Conservation (phyloP, 2,797 vertebrate genomes). For the Eidolon dupreanum region DNA sequence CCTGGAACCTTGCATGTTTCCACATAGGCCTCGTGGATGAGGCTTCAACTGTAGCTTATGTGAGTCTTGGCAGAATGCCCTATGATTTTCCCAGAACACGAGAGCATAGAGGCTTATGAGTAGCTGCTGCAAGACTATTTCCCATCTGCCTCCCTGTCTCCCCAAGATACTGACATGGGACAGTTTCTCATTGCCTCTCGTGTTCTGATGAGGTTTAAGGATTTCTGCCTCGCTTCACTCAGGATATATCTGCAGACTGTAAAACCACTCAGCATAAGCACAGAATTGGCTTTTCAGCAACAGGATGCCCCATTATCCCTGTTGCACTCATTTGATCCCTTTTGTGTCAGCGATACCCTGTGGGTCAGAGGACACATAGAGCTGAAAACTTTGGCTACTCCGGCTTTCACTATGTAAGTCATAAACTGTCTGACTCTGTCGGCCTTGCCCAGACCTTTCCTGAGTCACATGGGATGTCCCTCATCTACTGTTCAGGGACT, state of each 20-base stretch:
- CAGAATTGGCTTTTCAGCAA: background rate
- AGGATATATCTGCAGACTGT: background rate
- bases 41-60: rapidly evolving
- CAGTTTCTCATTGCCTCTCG: background rate
- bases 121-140: background rate
- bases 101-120: rapidly evolving
- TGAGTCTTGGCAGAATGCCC: background rate
- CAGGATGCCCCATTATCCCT: background rate
- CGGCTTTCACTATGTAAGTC: background rate
- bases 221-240: background rate
- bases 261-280: background rate
- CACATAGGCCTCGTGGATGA: rapidly evolving
- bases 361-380: background rate
- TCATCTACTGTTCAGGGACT: rapidly evolving
- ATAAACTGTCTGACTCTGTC: background rate
- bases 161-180: rapidly evolving
- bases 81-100: rapidly evolving
- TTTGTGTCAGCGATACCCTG: background rate
- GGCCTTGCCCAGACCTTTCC: background rate
- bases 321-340: background rate
- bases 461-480: background rate
- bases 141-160: too few species aligned
- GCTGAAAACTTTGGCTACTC: background rate
- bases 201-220: background rate
- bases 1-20: rapidly evolving